Evolutionary conservation across 2,888 invertebrate species (phyloP).

Genomic region (Antheraea assamensis): DNA sequence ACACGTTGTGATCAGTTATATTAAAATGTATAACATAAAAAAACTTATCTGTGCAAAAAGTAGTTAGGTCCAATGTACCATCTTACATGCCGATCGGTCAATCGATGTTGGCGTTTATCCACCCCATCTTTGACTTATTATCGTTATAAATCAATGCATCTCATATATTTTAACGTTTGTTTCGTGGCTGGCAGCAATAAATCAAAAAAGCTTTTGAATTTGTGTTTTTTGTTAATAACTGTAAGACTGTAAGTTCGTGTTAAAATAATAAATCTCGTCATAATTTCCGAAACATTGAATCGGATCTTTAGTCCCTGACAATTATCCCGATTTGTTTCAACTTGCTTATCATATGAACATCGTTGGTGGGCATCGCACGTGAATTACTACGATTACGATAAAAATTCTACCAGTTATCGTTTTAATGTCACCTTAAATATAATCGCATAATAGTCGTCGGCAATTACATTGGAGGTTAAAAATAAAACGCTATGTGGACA

Average conservation of each 20-base stretch:
- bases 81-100: too few species aligned
- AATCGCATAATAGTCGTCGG: conserved; percentile 59
- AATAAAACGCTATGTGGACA: conserved; percentile 54
- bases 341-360: conserved; percentile 40
- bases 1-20: too few species aligned
- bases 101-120: too few species aligned
- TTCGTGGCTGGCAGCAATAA: not conserved
- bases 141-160: too few species aligned
- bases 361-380: conserved; percentile 55
- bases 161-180: not conserved
- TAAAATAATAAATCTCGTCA: not conserved
- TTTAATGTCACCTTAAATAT: conserved; percentile 60
- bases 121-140: too few species aligned
- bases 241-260: not conserved
- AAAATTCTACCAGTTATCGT: conserved; percentile 56
- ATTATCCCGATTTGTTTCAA: conserved; percentile 53
- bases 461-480: conserved; percentile 57
- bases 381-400: conserved; percentile 64
- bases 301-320: conserved; percentile 24
- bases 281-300: not conserved
- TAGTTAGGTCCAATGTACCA: too few species aligned
- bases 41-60: too few species aligned
- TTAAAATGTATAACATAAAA: too few species aligned
- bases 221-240: not conserved
- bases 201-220: not conserved